phyloP scores from a whole-genome alignment of 2,797 vertebrate species.

The Ctenopoma multispine region DNA sequence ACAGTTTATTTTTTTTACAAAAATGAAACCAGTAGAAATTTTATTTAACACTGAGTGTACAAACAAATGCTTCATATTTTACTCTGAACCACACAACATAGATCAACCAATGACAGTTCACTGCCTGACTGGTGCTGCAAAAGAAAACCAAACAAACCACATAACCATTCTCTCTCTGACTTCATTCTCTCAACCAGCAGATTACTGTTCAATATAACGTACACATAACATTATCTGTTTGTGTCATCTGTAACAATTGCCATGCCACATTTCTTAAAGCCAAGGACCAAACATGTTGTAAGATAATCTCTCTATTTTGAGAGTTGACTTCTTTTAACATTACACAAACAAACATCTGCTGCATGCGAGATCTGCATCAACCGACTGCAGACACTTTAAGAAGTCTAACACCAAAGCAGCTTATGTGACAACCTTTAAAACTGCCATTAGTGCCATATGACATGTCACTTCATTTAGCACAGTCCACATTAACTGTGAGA shows the following conservation, averaged over 20 bases:
- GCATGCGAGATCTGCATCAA: constrained; percentile 40
- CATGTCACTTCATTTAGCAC: constrained; percentile 54
- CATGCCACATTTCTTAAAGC: not conserved
- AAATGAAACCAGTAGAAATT: not conserved
- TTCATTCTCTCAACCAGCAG: no score
- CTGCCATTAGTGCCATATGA: constrained; percentile 35
- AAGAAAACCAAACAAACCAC: no score
- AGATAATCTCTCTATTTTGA: constrained; percentile 25
- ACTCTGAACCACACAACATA: not conserved
- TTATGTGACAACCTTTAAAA: constrained; percentile 53
- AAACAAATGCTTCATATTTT: not conserved
- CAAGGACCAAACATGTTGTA: not conserved
- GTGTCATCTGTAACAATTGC: constrained; percentile 4
- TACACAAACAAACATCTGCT: constrained; percentile 61
- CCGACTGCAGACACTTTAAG: constrained; percentile 73
- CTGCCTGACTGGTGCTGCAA: not conserved
- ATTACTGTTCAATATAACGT: no score
- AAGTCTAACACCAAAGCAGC: constrained; percentile 57
- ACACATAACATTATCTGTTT: not conserved
- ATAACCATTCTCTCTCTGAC: no score
- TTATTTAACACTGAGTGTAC: not conserved
- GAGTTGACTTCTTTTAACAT: not conserved
- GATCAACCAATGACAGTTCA: not conserved
- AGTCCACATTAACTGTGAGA: constrained; percentile 9
- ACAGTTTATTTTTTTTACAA: not conserved